Evolutionary conservation across 1,140 invertebrate genomes (phyloP).

Genomic region (Sinonovacula constricta): DNA sequence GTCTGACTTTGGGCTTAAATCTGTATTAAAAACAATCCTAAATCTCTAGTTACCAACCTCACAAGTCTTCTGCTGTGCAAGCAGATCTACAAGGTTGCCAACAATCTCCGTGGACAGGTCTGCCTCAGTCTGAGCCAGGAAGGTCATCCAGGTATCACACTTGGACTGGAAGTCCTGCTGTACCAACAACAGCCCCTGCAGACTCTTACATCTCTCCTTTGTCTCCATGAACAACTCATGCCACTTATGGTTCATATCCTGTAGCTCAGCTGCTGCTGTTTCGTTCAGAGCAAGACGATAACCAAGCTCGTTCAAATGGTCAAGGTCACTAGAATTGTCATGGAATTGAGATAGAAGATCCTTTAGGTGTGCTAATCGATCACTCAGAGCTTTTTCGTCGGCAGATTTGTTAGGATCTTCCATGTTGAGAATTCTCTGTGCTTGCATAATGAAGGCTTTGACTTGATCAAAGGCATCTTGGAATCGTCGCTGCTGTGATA

Average conservation of each 20-base stretch:
- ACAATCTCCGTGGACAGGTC: slow-evolving; percentile 69
- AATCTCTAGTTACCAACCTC: slow-evolving; percentile 60
- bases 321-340: slow-evolving; percentile 58
- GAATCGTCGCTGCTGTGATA: slow-evolving; percentile 65
- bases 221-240: slow-evolving; percentile 62
- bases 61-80: slow-evolving; percentile 72
- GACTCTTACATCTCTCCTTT: slow-evolving; percentile 63
- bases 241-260: slow-evolving; percentile 73
- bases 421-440: slow-evolving; percentile 57
- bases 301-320: slow-evolving; percentile 66
- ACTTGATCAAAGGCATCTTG: slow-evolving; percentile 63
- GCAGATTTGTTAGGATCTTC: slow-evolving; percentile 65
- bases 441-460: slow-evolving; percentile 65
- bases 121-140: slow-evolving; percentile 72
- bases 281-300: slow-evolving; percentile 72
- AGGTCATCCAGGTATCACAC: slow-evolving; percentile 75
- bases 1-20: too few relatives aligned
- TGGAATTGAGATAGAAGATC: slow-evolving; percentile 65
- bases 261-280: slow-evolving; percentile 59
- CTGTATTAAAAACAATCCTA: not conserved
- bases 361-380: slow-evolving; percentile 66
- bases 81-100: slow-evolving; percentile 68
- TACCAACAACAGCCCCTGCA: slow-evolving; percentile 68
- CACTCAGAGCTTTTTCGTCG: slow-evolving; percentile 59
- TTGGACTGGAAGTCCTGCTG: slow-evolving; percentile 75